Evolutionary conservation across 2,797 vertebrate genomes (phyloP), one percentile per base, ranked within the genome.

Genomic region (Mus caroli): DNA sequence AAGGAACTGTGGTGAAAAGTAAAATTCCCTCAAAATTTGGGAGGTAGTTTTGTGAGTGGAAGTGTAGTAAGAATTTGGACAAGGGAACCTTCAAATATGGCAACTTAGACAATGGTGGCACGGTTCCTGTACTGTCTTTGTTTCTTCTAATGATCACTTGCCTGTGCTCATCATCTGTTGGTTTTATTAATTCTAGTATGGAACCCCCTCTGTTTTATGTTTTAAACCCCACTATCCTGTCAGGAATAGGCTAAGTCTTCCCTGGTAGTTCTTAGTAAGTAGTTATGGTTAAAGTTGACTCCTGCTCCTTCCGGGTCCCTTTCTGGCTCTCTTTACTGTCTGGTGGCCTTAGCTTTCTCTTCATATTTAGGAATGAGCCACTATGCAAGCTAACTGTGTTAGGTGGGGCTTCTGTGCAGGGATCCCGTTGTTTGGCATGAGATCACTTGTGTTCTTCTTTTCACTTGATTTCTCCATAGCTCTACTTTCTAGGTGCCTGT

Each of bases 221-320:
- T 94, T 87, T 95, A 86, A 94, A 73, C 43, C 40, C 20, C 76
- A 7, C 28, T 93, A 12, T 82, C 86, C 11, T 95, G 86, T 90
- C 80, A 94, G 52, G 77, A 90, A 62, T 9, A 54, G 20, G 64
- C 28, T 62, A 34, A 84, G 71, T 71, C 64, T 69, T 82, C 37
- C 60, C 20, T 75, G 75, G 15, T 88, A 79, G 88, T 85, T 75
- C 71, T 31, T 52, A 91, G 80, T 28, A 92, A n/a, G 26, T 73
- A 58, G 77, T 60, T 62, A 69, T 58, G 58, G 58, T 56, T 64
- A 85, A 9, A 77, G 89, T 62, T 50, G 37, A 4, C 34, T 54
- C 26, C n/a, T 86, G 56, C 54, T 40, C 28, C 79, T n/a, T 56
- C 19, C 2, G 20, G 43, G 37, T 6, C 26, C 40, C n/a, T 24